phyloP scores from a whole-genome alignment of 2,888 invertebrate genomes.

The Chydorus sphaericus region DNA sequence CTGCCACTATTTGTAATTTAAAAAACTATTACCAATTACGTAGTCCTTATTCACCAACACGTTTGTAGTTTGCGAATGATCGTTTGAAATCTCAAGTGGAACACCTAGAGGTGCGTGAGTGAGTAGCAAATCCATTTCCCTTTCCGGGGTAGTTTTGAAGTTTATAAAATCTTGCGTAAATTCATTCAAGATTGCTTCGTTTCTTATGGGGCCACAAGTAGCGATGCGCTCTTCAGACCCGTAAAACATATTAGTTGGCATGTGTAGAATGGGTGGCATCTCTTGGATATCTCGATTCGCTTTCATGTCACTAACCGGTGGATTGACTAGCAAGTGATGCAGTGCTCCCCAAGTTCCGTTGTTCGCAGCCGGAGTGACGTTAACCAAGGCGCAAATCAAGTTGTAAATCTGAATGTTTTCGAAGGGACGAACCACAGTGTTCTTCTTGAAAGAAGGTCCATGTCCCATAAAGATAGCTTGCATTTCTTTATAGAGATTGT shows the following conservation, averaged over 20 bases:
- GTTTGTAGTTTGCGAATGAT: background rate
- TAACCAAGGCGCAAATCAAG: slow-evolving; percentile 28
- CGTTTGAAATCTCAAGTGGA: too few species aligned
- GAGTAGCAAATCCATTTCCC: background rate
- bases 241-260: background rate
- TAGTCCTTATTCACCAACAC: background rate
- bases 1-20: background rate
- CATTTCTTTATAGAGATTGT: slow-evolving; percentile 11
- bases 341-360: slow-evolving; percentile 32
- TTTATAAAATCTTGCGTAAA: background rate
- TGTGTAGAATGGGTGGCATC: background rate
- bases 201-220: background rate
- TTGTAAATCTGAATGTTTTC: slow-evolving; percentile 33
- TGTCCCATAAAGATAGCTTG: slow-evolving; percentile 27
- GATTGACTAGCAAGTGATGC: slow-evolving; percentile 25
- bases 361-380: slow-evolving; percentile 28
- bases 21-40: background rate
- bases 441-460: slow-evolving; percentile 30
- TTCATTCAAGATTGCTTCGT: too few species aligned
- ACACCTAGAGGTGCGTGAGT: background rate
- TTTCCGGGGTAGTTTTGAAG: background rate
- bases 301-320: slow-evolving; percentile 13
- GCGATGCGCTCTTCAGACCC: background rate
- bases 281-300: background rate
- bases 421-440: slow-evolving; percentile 26